These are phyloP conservation scores for Drosophila greeni DNA, from an alignment of 2,888 invertebrate genomes.

Conservation along the genomic window DNA sequence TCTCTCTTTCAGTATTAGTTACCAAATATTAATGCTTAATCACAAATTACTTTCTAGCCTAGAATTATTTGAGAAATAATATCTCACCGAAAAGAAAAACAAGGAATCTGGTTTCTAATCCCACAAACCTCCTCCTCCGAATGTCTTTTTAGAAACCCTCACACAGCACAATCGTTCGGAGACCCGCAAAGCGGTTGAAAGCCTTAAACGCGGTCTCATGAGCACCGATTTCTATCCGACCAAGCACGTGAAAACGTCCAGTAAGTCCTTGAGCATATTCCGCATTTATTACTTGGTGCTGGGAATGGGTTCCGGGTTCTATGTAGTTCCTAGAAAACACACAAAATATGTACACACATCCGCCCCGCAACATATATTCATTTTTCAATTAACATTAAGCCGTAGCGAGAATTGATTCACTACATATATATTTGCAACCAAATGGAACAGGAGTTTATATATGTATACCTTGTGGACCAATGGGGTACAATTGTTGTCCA, in stretches of 20 bases:
- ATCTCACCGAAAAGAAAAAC: not conserved
- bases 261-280: constrained; percentile 49
- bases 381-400: constrained; percentile 12
- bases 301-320: constrained; percentile 46
- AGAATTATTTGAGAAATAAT: constrained; percentile 4
- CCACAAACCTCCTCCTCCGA: constrained; percentile 9
- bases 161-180: constrained; percentile 47
- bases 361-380: constrained; percentile 15
- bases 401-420: constrained; percentile 10
- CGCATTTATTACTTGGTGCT: constrained; percentile 17
- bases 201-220: constrained; percentile 53
- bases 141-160: constrained; percentile 61
- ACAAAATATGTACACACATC: constrained; percentile 8
- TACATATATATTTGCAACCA: constrained; percentile 6
- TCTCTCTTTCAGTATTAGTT: constrained; percentile 68
- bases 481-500: constrained; percentile 19
- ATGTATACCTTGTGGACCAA: constrained; percentile 57
- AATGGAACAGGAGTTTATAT: constrained; percentile 15
- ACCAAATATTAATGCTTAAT: constrained; percentile 22
- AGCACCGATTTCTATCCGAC: constrained; percentile 38
- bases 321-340: constrained; percentile 28
- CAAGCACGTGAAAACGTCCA: constrained; percentile 54
- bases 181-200: constrained; percentile 50
- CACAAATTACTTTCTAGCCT: constrained; percentile 13
- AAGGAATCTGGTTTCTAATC: constrained; percentile 9